Base-by-base conservation (phyloP, 2,888 invertebrate genomes). In the Erebia epiphron region DNA sequence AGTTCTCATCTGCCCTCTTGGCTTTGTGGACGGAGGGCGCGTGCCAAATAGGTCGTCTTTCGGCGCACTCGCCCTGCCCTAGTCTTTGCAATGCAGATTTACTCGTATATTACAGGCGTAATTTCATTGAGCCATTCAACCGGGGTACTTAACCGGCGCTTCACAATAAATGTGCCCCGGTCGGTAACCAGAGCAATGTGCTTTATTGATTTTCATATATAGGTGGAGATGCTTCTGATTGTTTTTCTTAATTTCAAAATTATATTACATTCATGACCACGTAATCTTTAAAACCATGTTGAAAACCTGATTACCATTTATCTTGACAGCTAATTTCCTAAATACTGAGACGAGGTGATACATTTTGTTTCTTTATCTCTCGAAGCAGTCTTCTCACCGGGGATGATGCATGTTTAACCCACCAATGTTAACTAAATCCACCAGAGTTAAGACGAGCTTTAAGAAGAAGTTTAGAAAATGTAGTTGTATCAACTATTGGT, bases 1-100 rank as follows among this genome's bases (percentile, higher is more conserved):
- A 75, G 67, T 74, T 72, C 69, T 65, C 70, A 63, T 58, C 69
- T 65, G 62, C 67, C 68, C 67, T 67, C 69, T 71, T 75, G 75
- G 75, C 75, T 72, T 63, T 71, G 61, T 70, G 65, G 62, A 50
- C 0, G 70, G 68, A 67, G 69, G 50, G 60, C 67, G 68, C 70
- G 70, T 74, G 76, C 77, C 77, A 77, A 77, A 74, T 77, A 72
- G 77, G 77, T 76, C 77, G 75, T 68, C 75, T 74, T 71, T 73
- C 60, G 66, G 63, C 63, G 61, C 66, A 67, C 72, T 71, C 69
- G 72, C 63, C 67, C 73, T 50, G 56, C 63, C 62, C 52, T 16
- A 67, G 56, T 65, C 71, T 73, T 76, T 74, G 71, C 73, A 72
- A 73, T 67, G 73, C 66, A 73, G 71, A 74, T 75, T 61, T 73